Evolutionary conservation across 1,140 invertebrate genomes (phyloP).

Genomic region (Thaumatotibia leucotreta): DNA sequence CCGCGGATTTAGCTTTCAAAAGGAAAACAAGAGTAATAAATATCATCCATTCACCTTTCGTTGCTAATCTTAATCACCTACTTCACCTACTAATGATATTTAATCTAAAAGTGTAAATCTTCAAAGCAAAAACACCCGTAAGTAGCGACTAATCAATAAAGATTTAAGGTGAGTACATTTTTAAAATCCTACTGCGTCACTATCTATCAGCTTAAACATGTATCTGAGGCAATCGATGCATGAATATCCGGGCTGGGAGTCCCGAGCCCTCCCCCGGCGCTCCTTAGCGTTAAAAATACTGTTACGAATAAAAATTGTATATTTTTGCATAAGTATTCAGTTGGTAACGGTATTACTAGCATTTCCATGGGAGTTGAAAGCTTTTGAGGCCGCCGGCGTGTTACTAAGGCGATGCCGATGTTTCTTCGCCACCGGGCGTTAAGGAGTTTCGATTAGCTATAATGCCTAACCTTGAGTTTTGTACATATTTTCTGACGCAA

Average conservation of each 20-base stretch:
- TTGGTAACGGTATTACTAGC: conserved; percentile 59
- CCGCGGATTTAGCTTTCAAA: too few species aligned
- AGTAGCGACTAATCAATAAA: conserved; percentile 4
- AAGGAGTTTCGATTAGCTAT: conserved; percentile 62
- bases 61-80: background rate
- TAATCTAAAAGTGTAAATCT: background rate
- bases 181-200: conserved; percentile 39
- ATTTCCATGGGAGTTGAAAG: conserved; percentile 69
- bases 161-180: conserved; percentile 11
- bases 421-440: conserved; percentile 30
- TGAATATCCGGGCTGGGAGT: conserved; percentile 63
- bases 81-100: background rate
- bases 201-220: conserved; percentile 54
- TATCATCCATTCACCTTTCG: background rate
- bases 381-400: conserved; percentile 65
- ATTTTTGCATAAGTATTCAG: conserved; percentile 64
- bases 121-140: background rate
- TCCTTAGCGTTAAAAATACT: conserved; percentile 52
- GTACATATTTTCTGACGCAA: too few species aligned
- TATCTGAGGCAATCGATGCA: conserved; percentile 39
- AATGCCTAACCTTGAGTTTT: too few species aligned
- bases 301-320: conserved; percentile 67
- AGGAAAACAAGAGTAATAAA: too few species aligned
- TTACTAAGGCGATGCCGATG: conserved; percentile 53
- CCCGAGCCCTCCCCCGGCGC: conserved; percentile 41